phyloP scores from a whole-genome alignment of 2,797 vertebrate genomes.

The Microctenopoma lineatum region DNA sequence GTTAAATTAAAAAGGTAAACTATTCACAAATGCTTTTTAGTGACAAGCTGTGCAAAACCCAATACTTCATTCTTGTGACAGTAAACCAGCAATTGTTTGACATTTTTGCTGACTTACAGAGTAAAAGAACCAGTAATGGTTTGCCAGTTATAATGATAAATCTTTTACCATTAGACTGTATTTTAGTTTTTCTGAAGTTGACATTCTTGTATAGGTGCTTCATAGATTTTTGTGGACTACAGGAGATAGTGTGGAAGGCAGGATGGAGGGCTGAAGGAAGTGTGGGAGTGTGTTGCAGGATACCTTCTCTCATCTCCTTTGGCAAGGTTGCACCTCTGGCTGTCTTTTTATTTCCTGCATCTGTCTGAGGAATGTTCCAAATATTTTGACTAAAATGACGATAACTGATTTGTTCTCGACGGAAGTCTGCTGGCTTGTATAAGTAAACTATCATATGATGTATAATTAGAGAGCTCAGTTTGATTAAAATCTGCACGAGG shows the following conservation, averaged over 20 bases:
- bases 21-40: not conserved
- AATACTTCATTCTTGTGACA: not conserved
- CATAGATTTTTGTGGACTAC: not conserved
- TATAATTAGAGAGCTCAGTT: conserved; percentile 33
- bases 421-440: conserved; percentile 37
- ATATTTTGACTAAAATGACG: conserved; percentile 59
- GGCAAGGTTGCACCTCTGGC: conserved; percentile 64
- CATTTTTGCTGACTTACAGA: no score
- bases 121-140: no score
- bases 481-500: conserved; percentile 24
- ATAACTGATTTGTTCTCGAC: conserved; percentile 24
- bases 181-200: not conserved
- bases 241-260: conserved; percentile 20
- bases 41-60: not conserved
- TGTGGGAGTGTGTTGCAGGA: conserved; percentile 61
- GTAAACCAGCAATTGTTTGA: not conserved
- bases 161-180: no score
- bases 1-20: no score
- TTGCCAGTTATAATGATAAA: not conserved
- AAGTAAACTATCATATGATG: conserved; percentile 39
- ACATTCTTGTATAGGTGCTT: not conserved
- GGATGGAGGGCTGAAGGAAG: conserved; percentile 46
- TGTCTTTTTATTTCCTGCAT: conserved; percentile 65
- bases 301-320: conserved; percentile 61
- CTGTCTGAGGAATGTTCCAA: conserved; percentile 48